A percentile compares a stretch with the other conserved stretches of the same genome.
phyloP scores from a whole-genome alignment of 2,113 vertebrate genomes.

The Argyrosomus japonicus region DNA sequence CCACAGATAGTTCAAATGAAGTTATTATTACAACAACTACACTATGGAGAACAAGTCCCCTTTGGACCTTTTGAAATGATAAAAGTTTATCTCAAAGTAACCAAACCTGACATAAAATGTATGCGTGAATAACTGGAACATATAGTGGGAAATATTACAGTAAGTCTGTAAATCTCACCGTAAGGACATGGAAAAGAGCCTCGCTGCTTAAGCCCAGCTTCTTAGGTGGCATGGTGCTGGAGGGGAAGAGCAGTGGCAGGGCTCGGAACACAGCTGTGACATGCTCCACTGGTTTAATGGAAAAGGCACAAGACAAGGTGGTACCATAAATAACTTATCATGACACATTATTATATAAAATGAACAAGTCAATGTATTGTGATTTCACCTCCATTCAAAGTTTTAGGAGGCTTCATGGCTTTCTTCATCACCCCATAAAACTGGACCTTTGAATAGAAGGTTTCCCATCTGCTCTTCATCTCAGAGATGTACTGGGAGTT shows the following conservation, averaged over 20 bases:
- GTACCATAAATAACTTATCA: background rate
- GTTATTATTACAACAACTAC: too few species aligned
- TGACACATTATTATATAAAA: background rate
- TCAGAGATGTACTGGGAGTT: slow-evolving; percentile 4
- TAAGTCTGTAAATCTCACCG: background rate
- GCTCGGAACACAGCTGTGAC: background rate
- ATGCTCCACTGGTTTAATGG: too few species aligned
- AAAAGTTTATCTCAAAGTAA: too few species aligned
- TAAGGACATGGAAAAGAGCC: too few species aligned
- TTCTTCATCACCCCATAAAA: background rate
- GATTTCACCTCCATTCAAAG: background rate
- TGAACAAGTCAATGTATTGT: background rate
- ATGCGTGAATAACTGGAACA: background rate
- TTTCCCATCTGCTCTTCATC: background rate
- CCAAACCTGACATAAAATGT: too few species aligned
- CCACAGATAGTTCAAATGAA: too few species aligned
- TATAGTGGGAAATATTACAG: background rate
- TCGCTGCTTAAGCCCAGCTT: too few species aligned
- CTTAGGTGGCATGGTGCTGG: too few species aligned
- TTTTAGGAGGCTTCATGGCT: slow-evolving; percentile 9
- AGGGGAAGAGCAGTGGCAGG: too few species aligned
- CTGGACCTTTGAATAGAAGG: too few species aligned
- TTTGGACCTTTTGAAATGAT: background rate
- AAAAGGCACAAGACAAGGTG: too few species aligned
- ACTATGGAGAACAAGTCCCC: too few species aligned